phyloP scores from a whole-genome alignment of 2,797 vertebrate species.

The Caiman crocodilus region DNA sequence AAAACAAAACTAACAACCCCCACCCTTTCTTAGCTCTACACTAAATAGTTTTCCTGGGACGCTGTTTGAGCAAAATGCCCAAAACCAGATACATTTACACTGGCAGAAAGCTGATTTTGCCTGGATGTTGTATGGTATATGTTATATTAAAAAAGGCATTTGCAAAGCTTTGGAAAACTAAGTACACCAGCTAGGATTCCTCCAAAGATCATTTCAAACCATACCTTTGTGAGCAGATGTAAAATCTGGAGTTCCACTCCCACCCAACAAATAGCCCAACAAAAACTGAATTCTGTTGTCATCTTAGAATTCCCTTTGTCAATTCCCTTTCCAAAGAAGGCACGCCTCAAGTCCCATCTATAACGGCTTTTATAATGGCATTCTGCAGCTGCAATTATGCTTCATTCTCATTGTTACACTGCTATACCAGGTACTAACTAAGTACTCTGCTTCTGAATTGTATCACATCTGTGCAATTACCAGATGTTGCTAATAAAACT shows the following conservation, averaged over 20 bases:
- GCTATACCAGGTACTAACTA: background rate
- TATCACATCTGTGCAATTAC: background rate
- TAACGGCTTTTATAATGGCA: background rate
- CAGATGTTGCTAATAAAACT: background rate
- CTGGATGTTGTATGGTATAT: accelerated
- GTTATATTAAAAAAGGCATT: background rate
- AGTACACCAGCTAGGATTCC: background rate
- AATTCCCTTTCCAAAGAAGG: background rate
- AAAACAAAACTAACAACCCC: background rate
- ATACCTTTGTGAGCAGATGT: background rate
- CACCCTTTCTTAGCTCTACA: background rate
- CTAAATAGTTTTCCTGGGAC: too few relatives aligned
- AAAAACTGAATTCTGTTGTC: background rate
- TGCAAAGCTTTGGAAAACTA: background rate
- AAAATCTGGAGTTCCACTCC: background rate
- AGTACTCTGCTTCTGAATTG: background rate
- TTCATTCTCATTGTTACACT: background rate
- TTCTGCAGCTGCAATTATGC: background rate
- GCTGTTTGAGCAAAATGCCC: background rate
- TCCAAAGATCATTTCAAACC: background rate
- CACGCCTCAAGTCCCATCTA: background rate
- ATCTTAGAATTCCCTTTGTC: background rate
- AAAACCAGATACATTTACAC: background rate
- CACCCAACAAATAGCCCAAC: background rate
- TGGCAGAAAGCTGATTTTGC: background rate